phyloP scores from a whole-genome alignment of 2,797 vertebrate genomes.

The Glossophaga mutica region DNA sequence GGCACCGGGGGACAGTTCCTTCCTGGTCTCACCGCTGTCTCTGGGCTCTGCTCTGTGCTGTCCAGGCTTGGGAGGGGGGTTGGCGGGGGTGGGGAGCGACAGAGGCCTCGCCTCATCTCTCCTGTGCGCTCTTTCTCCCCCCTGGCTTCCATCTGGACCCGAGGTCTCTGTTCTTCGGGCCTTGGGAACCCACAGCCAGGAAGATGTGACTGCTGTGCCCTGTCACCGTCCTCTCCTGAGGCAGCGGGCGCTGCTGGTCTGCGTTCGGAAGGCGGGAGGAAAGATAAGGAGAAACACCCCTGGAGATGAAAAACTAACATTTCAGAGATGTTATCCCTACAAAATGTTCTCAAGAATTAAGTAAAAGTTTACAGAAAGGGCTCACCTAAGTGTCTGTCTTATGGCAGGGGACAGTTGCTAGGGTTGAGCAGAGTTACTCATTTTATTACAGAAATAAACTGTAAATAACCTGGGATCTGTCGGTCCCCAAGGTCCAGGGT shows the following conservation, averaged over 20 bases:
- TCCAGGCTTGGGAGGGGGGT: neutral
- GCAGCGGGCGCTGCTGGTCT: neutral
- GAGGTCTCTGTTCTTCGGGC: neutral
- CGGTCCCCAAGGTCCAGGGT: neutral
- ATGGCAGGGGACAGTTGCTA: neutral
- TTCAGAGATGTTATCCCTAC: neutral
- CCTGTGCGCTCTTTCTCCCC: neutral
- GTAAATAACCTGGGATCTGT: neutral
- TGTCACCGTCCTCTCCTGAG: neutral
- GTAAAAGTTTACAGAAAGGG: neutral
- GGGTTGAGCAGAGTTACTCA: neutral
- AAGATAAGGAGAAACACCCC: neutral
- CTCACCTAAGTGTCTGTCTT: neutral
- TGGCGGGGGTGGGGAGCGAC: too few relatives aligned
- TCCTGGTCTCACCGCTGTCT: rapidly evolving
- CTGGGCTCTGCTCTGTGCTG: neutral
- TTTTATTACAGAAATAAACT: neutral
- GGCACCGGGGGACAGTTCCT: neutral
- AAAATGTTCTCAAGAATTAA: neutral
- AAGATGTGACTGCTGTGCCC: neutral
- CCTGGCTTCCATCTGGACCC: neutral
- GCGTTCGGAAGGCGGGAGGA: neutral
- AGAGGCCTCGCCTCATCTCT: neutral
- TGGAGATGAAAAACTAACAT: neutral
- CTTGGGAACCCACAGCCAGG: neutral